Conservation (phyloP, 92 coral and sea anemone genomes). For the Epizoanthus scotinus region DNA sequence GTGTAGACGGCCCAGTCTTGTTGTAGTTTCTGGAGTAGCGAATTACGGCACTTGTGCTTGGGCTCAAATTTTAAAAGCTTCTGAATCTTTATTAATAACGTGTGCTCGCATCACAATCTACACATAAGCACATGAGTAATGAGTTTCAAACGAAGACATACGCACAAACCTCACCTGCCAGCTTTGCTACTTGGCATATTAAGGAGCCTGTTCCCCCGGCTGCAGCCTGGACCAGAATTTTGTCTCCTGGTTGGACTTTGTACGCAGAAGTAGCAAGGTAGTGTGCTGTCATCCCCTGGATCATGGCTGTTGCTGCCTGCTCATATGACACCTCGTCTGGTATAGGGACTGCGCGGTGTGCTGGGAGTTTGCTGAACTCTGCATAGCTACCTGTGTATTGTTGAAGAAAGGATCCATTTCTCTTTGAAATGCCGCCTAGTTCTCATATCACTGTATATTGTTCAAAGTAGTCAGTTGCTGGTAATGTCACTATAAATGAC, state of each 20-base stretch:
- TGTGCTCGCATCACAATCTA: too few species aligned
- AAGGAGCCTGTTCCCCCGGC: conserved; percentile 76
- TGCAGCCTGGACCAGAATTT: conserved; percentile 64
- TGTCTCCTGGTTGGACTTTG: conserved; percentile 55
- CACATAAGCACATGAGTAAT: too few species aligned
- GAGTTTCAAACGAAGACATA: background rate
- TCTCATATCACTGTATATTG: too few species aligned
- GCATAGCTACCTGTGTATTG: conserved; percentile 55
- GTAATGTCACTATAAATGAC: too few species aligned
- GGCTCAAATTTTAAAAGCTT: too few species aligned
- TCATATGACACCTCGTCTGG: conserved; percentile 53
- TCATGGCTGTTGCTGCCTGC: conserved; percentile 58
- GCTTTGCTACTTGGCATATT: conserved; percentile 65
- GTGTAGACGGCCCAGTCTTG: too few species aligned
- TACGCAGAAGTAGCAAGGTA: conserved; percentile 61
- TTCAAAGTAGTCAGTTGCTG: too few species aligned
- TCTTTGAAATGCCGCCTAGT: too few species aligned
- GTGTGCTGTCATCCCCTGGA: conserved; percentile 77
- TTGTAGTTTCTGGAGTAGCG: too few species aligned
- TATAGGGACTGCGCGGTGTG: conserved; percentile 50
- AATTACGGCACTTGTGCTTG: too few species aligned
- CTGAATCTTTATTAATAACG: too few species aligned
- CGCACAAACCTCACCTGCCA: conserved; percentile 48
- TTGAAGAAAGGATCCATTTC: too few species aligned
- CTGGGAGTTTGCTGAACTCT: conserved; percentile 51